These are phyloP conservation scores for Crocallis elinguaria DNA, from an alignment of 2,888 invertebrate species.

Conservation along the genomic window DNA sequence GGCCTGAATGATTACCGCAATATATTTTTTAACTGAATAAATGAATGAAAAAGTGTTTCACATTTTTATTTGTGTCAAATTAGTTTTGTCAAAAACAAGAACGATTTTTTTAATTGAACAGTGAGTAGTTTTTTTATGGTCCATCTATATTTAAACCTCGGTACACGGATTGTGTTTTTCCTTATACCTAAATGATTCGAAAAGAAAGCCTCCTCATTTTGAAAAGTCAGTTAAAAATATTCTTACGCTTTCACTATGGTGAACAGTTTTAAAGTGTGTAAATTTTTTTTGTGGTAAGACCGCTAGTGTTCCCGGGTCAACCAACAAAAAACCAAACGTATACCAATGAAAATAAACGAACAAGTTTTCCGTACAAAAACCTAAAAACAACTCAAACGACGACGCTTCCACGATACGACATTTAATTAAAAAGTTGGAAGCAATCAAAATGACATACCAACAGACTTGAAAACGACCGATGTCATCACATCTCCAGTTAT, in stretches of 20 bases:
- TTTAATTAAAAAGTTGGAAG: conserved; percentile 64
- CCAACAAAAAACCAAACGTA: no score
- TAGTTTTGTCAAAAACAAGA: no score
- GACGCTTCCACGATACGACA: conserved; percentile 36
- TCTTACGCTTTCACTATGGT: no score
- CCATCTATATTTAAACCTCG: neutral
- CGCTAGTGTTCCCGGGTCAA: no score
- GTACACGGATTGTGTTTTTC: no score
- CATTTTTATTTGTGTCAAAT: conserved; percentile 9
- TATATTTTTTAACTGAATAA: conserved; percentile 7
- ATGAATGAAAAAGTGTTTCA: conserved; percentile 1
- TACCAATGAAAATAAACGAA: conserved; percentile 1
- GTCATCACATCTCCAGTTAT: conserved; percentile 48
- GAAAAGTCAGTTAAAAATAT: no score
- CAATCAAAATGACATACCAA: conserved; percentile 49
- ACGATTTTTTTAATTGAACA: neutral
- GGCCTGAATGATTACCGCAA: conserved; percentile 10
- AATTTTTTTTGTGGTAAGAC: no score
- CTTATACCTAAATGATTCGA: no score
- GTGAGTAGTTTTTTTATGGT: neutral
- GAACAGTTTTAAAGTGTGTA: no score
- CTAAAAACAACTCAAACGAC: conserved; percentile 19
- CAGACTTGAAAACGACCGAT: conserved; percentile 37
- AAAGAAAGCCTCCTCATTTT: no score
- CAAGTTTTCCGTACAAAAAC: neutral